Evolutionary conservation across 2,888 invertebrate species (phyloP), one percentile per base, ranked within the genome.

Genomic region (Tiphia femorata): DNA sequence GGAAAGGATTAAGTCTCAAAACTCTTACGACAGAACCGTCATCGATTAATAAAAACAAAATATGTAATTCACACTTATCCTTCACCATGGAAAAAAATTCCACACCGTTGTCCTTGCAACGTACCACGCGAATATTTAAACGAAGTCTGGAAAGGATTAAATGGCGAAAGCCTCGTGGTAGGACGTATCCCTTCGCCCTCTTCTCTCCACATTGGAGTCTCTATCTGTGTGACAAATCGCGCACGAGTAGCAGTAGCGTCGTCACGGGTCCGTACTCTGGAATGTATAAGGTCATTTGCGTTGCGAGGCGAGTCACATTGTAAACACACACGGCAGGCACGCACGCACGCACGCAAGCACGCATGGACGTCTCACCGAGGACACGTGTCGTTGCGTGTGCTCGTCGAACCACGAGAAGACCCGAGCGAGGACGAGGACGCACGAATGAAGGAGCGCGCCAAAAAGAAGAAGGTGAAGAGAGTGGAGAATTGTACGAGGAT

Each of bases 271-370:
- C 20, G 12, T 25, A 37, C 41, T 50, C 25, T 10, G 51, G 51
- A 51, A 44, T 44, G 44, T 20, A 37, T 44, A 8, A 33, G 37
- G 14, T 51, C 51, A 27, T 30, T 29, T 30, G 43, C n/a, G 38
- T 37, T 27, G 29, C 44, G 30, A 25, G n/a, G 19, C 51, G 23
- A 35, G 23, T 44, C 44, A 44, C 44, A 38, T 23, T 38, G 23
- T 38, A 44, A 50, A 40, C 46, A 53, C 41, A 38, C 51, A 30
- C 21, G 29, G 25, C 40, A 30, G 30, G 20, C 40, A 38, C n/a
- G n/a, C n/a, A n/a, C n/a, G n/a, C n/a, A n/a, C n/a, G n/a, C n/a
- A n/a, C n/a, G n/a, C n/a, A n/a, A n/a, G n/a, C n/a, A n/a, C n/a
- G n/a, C n/a, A n/a, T n/a, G n/a, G n/a, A n/a, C 43, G 23, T 14